Evolutionary conservation across 2,888 invertebrate genomes (phyloP), one percentile per base, ranked within the genome.

Genomic region (Temnothorax unifasciatus): DNA sequence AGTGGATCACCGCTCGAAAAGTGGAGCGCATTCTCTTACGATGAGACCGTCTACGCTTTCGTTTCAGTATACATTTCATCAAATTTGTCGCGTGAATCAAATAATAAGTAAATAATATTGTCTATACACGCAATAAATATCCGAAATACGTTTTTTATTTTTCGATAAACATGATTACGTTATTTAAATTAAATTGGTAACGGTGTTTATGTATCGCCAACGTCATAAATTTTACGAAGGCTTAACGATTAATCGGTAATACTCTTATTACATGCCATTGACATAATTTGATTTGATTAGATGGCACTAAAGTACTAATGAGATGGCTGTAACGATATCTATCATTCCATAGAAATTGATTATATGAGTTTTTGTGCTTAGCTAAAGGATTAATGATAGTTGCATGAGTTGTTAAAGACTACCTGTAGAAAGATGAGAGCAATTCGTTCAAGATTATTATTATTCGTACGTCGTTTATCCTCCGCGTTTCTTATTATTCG

Each of bases 401-500:
- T 59, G 59, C 74, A 59, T 47, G 57, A 79, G 59, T 81, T 81
- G 47, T 73, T 79, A 59, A 74, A 59, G 74, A 81, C 25, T 81
- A 50, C 4, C 69, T 21, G 59, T 47, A 25, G 79, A 59, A 74
- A 81, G 79, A 71, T 47, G 79, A 79, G 71, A 64, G 47, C 57
- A 61, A 76, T 71, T 34, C 47, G 68, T 54, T 64, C 66, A 54
- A 75, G 83, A 83, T 73, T 64, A 29, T 85, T 69, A 83, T 63
- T 81, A 81, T n/a, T 50, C 44, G 4, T 54, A 41, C 74, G 21
- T 84, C 79, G 75, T 75, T 85, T 68, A 81, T n/a, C 59, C 59
- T 47, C 13, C 47, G 54, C 47, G 54, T 86, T 82, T 87, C 61
- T 81, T 83, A 85, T 87, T 86, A 87, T 41, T 82, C 82, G 81